Conservation (phyloP, 1,140 invertebrate species). For the Panulirus ornatus region DNA sequence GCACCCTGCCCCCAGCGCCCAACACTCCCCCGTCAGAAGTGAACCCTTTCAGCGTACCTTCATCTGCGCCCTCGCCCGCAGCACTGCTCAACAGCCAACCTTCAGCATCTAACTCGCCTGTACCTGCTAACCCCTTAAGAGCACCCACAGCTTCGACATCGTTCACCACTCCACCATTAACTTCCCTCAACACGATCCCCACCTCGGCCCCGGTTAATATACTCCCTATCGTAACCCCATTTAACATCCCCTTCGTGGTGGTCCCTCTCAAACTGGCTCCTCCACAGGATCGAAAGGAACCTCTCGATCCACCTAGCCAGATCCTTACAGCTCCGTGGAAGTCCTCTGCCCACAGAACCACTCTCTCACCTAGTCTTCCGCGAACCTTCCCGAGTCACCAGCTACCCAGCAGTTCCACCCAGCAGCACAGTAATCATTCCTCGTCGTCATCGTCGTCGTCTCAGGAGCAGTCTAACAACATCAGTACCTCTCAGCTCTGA, state of each 20-base stretch:
- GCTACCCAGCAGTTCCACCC: neutral
- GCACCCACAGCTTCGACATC: neutral
- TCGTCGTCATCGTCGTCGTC: neutral
- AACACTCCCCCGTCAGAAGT: neutral
- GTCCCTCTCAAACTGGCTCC: neutral
- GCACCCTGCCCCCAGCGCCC: neutral
- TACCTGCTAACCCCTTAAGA: neutral
- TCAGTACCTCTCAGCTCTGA: neutral
- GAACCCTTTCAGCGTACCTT: neutral
- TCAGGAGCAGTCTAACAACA: slow-evolving; percentile 12
- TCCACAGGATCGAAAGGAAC: neutral
- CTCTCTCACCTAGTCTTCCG: slow-evolving; percentile 31
- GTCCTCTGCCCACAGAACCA: neutral
- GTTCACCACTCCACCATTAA: neutral
- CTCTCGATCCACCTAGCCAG: neutral
- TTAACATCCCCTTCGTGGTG: slow-evolving; percentile 39
- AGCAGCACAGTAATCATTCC: neutral
- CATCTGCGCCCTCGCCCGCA: neutral
- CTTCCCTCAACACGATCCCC: slow-evolving; percentile 8
- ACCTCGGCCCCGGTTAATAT: neutral
- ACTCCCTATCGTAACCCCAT: neutral
- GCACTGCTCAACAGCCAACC: neutral
- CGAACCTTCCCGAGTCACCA: slow-evolving; percentile 19
- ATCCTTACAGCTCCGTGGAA: slow-evolving; percentile 3
- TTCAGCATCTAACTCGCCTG: neutral